phyloP scores from a whole-genome alignment of 1,140 invertebrate species.

The Antheraea pernyi region DNA sequence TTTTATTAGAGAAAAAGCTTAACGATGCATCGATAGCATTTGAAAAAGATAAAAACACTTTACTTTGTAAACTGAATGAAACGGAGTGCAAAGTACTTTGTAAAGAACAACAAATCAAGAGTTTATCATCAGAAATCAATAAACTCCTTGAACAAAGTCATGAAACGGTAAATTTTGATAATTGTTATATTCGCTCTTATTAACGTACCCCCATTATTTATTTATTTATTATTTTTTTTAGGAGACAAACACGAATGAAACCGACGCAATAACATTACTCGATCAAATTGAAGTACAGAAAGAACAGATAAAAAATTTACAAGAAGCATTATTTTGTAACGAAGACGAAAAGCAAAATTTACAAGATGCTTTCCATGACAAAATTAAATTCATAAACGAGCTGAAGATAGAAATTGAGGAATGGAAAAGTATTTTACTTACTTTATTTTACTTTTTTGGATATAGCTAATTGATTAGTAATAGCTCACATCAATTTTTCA shows the following conservation, averaged over 20 bases:
- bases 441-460: background rate
- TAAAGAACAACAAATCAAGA: conserved; percentile 68
- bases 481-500: conserved; percentile 11
- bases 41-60: conserved; percentile 62
- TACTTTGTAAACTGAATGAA: conserved; percentile 66
- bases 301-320: conserved; percentile 57
- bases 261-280: conserved; percentile 20
- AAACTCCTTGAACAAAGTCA: conserved; percentile 49
- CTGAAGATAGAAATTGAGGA: conserved; percentile 55
- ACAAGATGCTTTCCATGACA: conserved; percentile 52
- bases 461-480: conserved; percentile 14
- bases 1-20: conserved; percentile 54
- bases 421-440: conserved; percentile 49
- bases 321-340: conserved; percentile 47
- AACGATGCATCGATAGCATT: conserved; percentile 48
- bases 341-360: conserved; percentile 61
- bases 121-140: conserved; percentile 56
- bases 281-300: conserved; percentile 57
- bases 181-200: background rate
- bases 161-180: conserved; percentile 31
- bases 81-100: conserved; percentile 66
- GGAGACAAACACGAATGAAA: background rate
- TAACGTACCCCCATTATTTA: background rate
- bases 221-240: background rate
- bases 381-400: conserved; percentile 52